Percentiles rank a stretch among this genome's conserved stretches.
These are phyloP conservation scores for Neotragus moschatus DNA, from an alignment of 2,113 vertebrate species.

Conservation along the genomic window DNA sequence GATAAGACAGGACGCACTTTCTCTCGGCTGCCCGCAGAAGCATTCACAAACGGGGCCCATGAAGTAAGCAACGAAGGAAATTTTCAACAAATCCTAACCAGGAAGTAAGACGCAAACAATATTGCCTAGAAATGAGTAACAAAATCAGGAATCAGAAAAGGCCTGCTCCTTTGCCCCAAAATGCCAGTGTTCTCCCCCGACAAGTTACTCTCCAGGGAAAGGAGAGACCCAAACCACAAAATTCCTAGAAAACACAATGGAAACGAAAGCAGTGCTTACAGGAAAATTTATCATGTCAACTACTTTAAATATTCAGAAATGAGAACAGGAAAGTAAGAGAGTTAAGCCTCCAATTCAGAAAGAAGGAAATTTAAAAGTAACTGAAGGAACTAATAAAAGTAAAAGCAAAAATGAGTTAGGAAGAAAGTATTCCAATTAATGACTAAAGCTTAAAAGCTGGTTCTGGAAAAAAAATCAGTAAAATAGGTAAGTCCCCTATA, in stretches of 20 bases:
- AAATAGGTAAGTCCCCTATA: not conserved
- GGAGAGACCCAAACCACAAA: not conserved
- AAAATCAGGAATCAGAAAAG: not conserved
- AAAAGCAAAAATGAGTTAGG: not conserved
- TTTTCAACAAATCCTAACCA: not conserved
- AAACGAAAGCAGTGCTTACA: not conserved
- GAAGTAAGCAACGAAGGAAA: not conserved
- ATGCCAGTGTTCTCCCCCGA: no score
- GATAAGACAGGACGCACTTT: fast-evolving
- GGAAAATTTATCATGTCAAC: not conserved
- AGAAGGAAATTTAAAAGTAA: not conserved
- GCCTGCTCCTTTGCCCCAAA: not conserved
- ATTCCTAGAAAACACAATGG: not conserved
- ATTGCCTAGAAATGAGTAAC: not conserved
- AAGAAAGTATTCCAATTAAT: not conserved
- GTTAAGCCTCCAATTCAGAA: not conserved
- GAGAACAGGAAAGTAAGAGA: not conserved
- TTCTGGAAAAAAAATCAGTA: not conserved
- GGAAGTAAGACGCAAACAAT: not conserved
- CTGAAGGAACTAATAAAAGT: not conserved
- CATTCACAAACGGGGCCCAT: fast-evolving
- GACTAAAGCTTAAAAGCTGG: not conserved
- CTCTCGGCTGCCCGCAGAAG: not conserved
- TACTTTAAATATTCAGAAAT: not conserved
- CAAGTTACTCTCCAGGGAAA: not conserved